These are phyloP conservation scores for Ibidorhyncha struthersii DNA, from an alignment of 2,113 vertebrate genomes.

Conservation along the genomic window DNA sequence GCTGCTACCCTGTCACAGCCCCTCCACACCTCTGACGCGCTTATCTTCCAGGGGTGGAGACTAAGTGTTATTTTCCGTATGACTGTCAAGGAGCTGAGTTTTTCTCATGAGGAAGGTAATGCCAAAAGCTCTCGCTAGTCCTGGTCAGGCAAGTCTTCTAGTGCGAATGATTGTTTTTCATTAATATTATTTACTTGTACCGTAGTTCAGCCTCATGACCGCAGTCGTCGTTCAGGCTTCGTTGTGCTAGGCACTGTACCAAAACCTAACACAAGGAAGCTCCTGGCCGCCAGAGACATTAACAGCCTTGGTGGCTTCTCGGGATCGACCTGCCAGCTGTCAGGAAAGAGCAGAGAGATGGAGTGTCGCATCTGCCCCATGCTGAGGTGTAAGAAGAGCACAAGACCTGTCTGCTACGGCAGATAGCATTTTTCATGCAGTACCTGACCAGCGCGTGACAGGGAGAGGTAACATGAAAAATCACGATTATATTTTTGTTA, in stretches of 20 bases:
- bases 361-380: background rate
- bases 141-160: background rate
- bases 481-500: background rate
- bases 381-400: background rate
- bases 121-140: background rate
- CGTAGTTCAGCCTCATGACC: background rate
- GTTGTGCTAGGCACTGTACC: background rate
- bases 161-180: background rate
- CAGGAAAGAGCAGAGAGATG: background rate
- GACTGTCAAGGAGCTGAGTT: background rate
- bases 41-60: background rate
- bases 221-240: background rate
- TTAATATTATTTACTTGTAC: constrained; percentile 12
- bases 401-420: background rate
- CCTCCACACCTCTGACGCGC: background rate
- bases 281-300: background rate
- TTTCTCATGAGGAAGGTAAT: background rate
- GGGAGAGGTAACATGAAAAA: background rate
- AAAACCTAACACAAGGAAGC: background rate
- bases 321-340: background rate
- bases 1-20: background rate
- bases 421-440: background rate
- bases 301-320: background rate
- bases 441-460: background rate
- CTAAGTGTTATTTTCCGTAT: background rate